Evolutionary conservation across 2,888 invertebrate genomes (phyloP).

Genomic region (Xylocampa areola): DNA sequence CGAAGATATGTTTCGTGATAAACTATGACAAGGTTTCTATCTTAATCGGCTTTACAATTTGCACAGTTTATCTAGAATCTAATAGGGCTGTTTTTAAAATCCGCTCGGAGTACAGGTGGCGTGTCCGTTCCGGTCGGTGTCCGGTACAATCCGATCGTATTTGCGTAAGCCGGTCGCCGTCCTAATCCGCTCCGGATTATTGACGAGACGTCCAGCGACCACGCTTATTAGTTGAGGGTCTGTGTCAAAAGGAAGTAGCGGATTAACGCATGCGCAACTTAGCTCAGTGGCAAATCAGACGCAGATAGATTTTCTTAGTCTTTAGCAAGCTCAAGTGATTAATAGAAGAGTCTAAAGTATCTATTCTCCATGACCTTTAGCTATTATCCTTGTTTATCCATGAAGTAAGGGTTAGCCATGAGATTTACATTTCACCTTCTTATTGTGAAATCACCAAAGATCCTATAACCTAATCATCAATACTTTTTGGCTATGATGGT

Average conservation of each 20-base stretch:
- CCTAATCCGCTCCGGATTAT: constrained; percentile 79
- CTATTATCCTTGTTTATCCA: too few species aligned
- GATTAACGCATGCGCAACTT: neutral
- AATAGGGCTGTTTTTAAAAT: constrained; percentile 53
- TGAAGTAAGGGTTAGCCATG: too few species aligned
- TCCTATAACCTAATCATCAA: too few species aligned
- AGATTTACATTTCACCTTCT: too few species aligned
- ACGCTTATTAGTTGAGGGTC: constrained; percentile 62
- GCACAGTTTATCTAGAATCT: constrained; percentile 25
- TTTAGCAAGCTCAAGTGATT: too few species aligned
- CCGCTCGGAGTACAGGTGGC: constrained; percentile 50
- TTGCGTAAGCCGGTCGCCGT: constrained; percentile 81
- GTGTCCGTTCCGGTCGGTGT: constrained; percentile 52
- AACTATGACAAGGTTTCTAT: neutral
- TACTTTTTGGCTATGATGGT: too few species aligned
- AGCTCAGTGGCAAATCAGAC: too few species aligned
- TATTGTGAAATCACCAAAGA: too few species aligned
- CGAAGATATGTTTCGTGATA: too few species aligned
- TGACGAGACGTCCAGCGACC: constrained; percentile 72
- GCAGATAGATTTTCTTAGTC: too few species aligned
- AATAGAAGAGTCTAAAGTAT: too few species aligned
- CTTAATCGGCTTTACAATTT: constrained; percentile 11
- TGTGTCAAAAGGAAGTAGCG: constrained; percentile 14
- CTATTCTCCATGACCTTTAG: too few species aligned
- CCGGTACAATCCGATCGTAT: constrained; percentile 75